Evolutionary conservation across 2,888 invertebrate species (phyloP), one percentile per base, ranked within the genome.

Genomic region (Tupiocoris notatus): DNA sequence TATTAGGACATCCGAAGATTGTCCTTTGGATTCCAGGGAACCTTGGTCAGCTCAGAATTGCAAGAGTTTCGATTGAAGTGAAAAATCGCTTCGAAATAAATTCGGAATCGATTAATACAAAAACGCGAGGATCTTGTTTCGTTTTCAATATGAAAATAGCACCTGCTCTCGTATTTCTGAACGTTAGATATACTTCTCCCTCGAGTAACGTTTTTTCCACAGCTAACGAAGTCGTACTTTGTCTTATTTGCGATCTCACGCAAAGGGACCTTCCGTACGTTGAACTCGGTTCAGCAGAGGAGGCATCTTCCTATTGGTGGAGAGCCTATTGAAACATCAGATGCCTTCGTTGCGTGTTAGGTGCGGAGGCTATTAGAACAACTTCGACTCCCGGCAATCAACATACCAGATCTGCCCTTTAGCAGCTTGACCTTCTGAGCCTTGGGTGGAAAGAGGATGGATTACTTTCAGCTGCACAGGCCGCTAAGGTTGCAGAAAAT

Each of bases 171-270:
- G n/a, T n/a, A n/a, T n/a, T n/a, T n/a, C n/a, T n/a, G n/a, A n/a
- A n/a, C n/a, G n/a, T n/a, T n/a, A n/a, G n/a, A n/a, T n/a, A n/a
- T n/a, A n/a, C n/a, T n/a, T n/a, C n/a, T n/a, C n/a, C n/a, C n/a
- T n/a, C n/a, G n/a, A n/a, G n/a, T n/a, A n/a, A n/a, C n/a, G n/a
- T n/a, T n/a, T n/a, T n/a, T n/a, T n/a, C n/a, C n/a, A n/a, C n/a
- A n/a, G n/a, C 54, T 59, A 59, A 59, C 59, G 59, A 59, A 59
- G 59, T n/a, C n/a, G 59, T 59, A 59, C 59, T 59, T 59, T n/a
- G 20, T 59, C 39, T 59, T n/a, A 59, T 59, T 59, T 6, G 59
- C n/a, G n/a, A 18, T 18, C 59, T 59, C 59, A 18, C 59, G 59
- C 59, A 18, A 59, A n/a, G n/a, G 20, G 17, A 59, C 17, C 59